Conservation (phyloP, 2,888 invertebrate genomes). For the Lissonota sp. region DNA sequence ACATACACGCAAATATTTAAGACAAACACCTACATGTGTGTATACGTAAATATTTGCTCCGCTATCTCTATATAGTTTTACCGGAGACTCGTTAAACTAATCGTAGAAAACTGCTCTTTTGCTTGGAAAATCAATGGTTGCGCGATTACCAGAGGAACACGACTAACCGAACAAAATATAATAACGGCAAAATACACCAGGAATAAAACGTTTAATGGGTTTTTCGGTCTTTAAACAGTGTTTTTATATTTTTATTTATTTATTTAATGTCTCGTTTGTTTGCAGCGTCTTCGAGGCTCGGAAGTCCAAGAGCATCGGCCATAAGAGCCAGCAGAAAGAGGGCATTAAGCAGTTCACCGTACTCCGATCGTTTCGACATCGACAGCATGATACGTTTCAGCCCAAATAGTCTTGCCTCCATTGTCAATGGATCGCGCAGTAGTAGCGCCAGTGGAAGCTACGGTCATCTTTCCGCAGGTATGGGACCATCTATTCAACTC, state of each 20-base stretch:
- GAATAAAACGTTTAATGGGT: no score
- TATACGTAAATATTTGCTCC: neutral
- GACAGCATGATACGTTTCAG: conserved; percentile 98
- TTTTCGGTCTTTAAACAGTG: no score
- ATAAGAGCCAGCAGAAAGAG: conserved; percentile 92
- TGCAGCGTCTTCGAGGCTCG: conserved; percentile 85
- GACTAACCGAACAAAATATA: neutral
- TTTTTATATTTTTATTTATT: neutral
- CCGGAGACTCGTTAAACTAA: conserved; percentile 35
- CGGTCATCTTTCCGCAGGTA: conserved; percentile 97
- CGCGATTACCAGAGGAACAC: neutral
- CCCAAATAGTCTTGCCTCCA: conserved; percentile 94
- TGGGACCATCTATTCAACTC: neutral
- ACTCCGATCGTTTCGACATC: conserved; percentile 97
- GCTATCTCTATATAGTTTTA: neutral
- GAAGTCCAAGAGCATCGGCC: conserved; percentile 87
- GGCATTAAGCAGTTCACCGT: conserved; percentile 96
- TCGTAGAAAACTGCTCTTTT: neutral
- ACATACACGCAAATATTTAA: neutral
- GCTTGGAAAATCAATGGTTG: conserved; percentile 23
- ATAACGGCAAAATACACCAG: neutral
- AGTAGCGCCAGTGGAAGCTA: conserved; percentile 97
- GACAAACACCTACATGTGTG: no score
- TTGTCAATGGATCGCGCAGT: conserved; percentile 93
- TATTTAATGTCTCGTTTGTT: conserved; percentile 61